phyloP scores from a whole-genome alignment of 2,888 invertebrate genomes.

The Vannuccia rotundouncinata region DNA sequence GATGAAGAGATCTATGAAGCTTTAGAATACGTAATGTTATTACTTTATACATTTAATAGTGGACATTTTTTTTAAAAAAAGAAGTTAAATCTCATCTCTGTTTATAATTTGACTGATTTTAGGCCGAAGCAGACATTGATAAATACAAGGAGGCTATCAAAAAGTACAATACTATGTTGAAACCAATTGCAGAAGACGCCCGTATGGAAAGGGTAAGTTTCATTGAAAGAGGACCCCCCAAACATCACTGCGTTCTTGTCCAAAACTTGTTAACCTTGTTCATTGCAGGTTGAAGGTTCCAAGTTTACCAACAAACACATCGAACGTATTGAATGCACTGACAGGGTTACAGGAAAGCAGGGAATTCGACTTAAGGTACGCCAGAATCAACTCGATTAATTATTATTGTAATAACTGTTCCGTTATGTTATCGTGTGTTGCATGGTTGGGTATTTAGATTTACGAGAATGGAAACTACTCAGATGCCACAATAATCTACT shows the following conservation, averaged over 20 bases:
- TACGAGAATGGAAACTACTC: conserved; percentile 51
- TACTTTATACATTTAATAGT: too few relatives aligned
- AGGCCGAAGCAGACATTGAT: conserved; percentile 49
- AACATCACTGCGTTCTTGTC: too few relatives aligned
- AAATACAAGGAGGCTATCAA: conserved; percentile 46
- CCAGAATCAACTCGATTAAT: not conserved
- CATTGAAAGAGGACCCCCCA: not conserved
- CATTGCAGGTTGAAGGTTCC: conserved; percentile 44
- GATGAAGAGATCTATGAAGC: conserved; percentile 50
- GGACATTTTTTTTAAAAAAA: too few relatives aligned
- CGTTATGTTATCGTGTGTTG: not conserved
- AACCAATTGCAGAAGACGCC: conserved; percentile 41
- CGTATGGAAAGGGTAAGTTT: conserved; percentile 41
- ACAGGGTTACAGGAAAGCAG: conserved; percentile 47
- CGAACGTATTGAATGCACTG: conserved; percentile 41
- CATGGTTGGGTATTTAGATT: conserved; percentile 44
- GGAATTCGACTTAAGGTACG: conserved; percentile 52
- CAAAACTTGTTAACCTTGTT: too few relatives aligned
- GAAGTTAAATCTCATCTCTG: too few relatives aligned
- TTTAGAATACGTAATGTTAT: conserved; percentile 47
- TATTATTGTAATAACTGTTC: conserved; percentile 22
- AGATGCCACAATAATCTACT: conserved; percentile 47
- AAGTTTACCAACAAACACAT: conserved; percentile 51
- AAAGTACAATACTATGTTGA: conserved; percentile 45
- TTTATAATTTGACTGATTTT: too few relatives aligned